Evolutionary conservation across 2,797 vertebrate species (phyloP).

Genomic region (Oreochromis grahami): DNA sequence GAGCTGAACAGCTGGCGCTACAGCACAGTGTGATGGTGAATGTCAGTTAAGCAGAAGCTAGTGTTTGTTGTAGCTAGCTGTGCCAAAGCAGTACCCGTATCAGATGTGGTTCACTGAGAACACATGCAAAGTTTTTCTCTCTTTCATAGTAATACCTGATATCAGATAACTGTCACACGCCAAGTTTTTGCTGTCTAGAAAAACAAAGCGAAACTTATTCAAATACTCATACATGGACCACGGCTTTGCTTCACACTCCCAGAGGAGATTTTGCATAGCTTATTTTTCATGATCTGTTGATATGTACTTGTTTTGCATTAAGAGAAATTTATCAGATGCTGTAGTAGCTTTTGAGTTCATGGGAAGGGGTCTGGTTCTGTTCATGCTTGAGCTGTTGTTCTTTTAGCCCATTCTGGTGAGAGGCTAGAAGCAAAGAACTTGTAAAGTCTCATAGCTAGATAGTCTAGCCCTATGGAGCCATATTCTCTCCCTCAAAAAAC

Average conservation of each 20-base stretch:
- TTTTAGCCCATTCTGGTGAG: not conserved
- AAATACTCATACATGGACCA: not conserved
- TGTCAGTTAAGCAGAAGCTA: not conserved
- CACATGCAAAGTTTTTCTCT: constrained; percentile 1
- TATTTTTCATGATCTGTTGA: not conserved
- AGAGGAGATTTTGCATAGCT: constrained; percentile 4
- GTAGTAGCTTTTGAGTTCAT: not conserved
- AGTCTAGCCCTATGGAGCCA: not conserved
- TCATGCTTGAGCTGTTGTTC: not conserved
- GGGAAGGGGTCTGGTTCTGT: not conserved
- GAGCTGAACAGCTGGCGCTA: not conserved
- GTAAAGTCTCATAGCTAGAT: not conserved
- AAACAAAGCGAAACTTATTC: not conserved
- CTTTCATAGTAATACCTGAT: not conserved
- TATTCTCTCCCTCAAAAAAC: not conserved
- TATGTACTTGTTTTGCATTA: not conserved
- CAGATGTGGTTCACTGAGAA: constrained; percentile 18
- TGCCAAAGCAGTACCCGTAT: constrained; percentile 16
- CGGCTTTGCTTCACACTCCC: not conserved
- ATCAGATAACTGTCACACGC: not conserved
- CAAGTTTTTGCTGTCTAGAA: not conserved
- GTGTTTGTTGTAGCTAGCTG: not conserved
- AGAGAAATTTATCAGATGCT: not conserved
- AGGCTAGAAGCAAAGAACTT: not conserved
- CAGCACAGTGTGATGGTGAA: not conserved